phyloP scores from a whole-genome alignment of 2,888 invertebrate genomes.

The Lycia hirtaria region DNA sequence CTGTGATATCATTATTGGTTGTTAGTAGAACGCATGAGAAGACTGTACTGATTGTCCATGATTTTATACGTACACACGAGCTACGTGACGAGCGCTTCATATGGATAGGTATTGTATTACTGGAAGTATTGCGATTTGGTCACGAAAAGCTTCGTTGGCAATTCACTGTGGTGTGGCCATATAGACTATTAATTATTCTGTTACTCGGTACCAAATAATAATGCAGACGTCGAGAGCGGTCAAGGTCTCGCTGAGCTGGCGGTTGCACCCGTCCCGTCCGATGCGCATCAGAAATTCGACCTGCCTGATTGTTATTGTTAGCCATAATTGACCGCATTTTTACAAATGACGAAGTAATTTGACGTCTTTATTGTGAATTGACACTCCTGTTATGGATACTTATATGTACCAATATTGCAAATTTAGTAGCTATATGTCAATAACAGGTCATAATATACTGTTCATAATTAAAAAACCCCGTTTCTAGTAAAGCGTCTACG shows the following conservation, averaged over 20 bases:
- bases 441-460: no score
- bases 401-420: not conserved
- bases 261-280: slow-evolving; percentile 50
- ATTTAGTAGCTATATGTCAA: not conserved
- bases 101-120: slow-evolving; percentile 48
- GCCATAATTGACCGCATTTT: slow-evolving; percentile 49
- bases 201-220: slow-evolving; percentile 43
- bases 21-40: no score
- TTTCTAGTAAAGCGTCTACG: no score
- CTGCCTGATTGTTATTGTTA: slow-evolving; percentile 53
- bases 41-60: no score
- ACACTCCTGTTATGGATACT: slow-evolving; percentile 7
- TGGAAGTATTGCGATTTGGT: slow-evolving; percentile 60
- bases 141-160: slow-evolving; percentile 62
- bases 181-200: slow-evolving; percentile 33
- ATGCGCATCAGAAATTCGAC: slow-evolving; percentile 67
- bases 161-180: slow-evolving; percentile 22
- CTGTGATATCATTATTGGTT: no score
- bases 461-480: no score
- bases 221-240: slow-evolving; percentile 59
- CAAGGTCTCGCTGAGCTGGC: slow-evolving; percentile 73
- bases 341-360: slow-evolving; percentile 33
- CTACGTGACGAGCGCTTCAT: no score
- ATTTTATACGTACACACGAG: no score
- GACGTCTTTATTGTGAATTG: slow-evolving; percentile 32